Evolutionary conservation across 1,140 invertebrate genomes (phyloP), one percentile per base, ranked within the genome.

Genomic region (Papilio helenus): DNA sequence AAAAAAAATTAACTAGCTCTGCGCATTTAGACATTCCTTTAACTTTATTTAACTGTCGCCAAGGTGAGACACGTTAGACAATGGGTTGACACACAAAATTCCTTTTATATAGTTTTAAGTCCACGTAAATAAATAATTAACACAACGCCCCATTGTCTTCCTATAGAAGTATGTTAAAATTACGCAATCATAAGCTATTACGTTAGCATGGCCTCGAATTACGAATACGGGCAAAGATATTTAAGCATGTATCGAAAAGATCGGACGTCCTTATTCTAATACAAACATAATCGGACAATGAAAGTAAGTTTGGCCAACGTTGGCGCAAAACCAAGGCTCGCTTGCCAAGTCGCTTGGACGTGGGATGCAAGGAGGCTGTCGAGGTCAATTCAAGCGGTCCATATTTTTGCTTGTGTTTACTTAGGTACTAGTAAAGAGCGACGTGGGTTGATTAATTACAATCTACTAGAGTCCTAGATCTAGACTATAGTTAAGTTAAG

Each of bases 301-400:
- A 90, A 89, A 91, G 90, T 90, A 86, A 88, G 86, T 81, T 84
- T 72, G 79, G 81, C 78, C 79, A 79, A 84, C 82, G 85, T 89
- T 90, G 86, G 89, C 84, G 88, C 86, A 79, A 68, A 58, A 84
- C 88, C 90, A 92, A 92, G 89, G 90, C 88, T 88, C 82, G 77
- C 87, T 89, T 83, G 86, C 82, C 85, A 86, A 89, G 83, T 79
- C 46, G 76, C 72, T 49, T 77, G 73, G 79, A 87, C 85, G 90
- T 91, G 89, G 90, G 90, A 85, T 83, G 90, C 73, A 82, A 86
- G 84, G 84, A 85, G 86, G 84, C 51, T 76, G 80, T 84, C 88
- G 87, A 90, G 87, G 88, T 81, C 73, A n/a, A n/a, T n/a, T n/a
- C n/a, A 76, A 42, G 49, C 73, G 18, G 29, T 44, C 73, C 16